Evolutionary conservation across 2,797 vertebrate species (phyloP), one percentile per base, ranked within the genome.

Genomic region (Gobionotothen gibberifrons): DNA sequence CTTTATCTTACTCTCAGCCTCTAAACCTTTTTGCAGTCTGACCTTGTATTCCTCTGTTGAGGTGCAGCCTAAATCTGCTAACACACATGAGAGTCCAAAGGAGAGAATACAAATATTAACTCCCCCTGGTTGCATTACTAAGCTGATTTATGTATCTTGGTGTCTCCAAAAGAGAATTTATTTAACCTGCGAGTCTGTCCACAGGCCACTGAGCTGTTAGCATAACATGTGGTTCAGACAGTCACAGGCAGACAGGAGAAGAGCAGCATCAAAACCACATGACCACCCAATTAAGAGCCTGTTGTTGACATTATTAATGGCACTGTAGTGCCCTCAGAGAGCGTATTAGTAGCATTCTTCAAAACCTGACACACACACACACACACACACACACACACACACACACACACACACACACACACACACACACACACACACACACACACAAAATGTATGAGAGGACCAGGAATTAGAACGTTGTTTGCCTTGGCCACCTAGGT

Each of bases 271-370:
- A 69, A 32, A 82, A 60, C 48, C 68, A 70, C 66, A 60, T 55
- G 77, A 60, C 61, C 63, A 21, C 39, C 71, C 65, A 82, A 79
- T 82, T 81, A 87, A 84, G 48, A 75, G 74, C 42, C 78, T 59
- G 69, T 82, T 87, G 83, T 82, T 81, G 72, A 79, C 69, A 59
- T 65, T 52, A 54, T 81, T 76, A 83, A 62, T 51, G 48, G 59
- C 52, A 13, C 69, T 29, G 29, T 2, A 16, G 54, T 29, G 69
- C 74, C 59, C 66, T 85, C 73, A 75, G 39, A 66, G n/a, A 69
- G 58, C 22, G 53, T 6, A 22, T 4, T 1, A 62, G 49, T 56
- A 64, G 26, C 11, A 13, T 32, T 69, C 44, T 26, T 19, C 63
- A 26, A 11, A 15, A 39, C 69, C 62, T 11, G 1, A 36, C 32